Conservation (phyloP, 2,113 vertebrate species). For the Chloropsis hardwickii region DNA sequence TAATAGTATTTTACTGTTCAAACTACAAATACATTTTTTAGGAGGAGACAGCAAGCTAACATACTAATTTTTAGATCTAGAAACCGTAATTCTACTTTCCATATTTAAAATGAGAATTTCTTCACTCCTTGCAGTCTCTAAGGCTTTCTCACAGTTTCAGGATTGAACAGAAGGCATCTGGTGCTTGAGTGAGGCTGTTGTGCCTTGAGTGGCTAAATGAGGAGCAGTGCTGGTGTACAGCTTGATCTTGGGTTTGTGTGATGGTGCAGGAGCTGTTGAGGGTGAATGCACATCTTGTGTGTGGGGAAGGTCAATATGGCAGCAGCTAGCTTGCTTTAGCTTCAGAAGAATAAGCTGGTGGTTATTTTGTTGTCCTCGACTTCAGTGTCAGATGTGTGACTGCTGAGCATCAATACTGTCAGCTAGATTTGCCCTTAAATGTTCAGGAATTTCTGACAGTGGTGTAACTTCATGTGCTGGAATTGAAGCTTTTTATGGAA, state of each 20-base stretch:
- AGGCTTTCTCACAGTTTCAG: not conserved
- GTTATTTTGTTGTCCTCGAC: not conserved
- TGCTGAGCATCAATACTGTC: not conserved
- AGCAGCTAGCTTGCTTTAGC: not conserved
- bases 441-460: not conserved
- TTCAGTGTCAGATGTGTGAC: not conserved
- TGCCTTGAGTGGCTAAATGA: not conserved
- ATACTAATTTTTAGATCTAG: not conserved
- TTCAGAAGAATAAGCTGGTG: not conserved
- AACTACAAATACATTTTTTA: not conserved
- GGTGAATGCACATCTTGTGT: not conserved
- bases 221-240: not conserved
- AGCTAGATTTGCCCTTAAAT: not conserved
- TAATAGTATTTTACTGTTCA: not conserved
- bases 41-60: not conserved
- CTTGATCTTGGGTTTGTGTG: not conserved
- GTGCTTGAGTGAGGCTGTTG: not conserved
- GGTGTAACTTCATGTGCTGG: not conserved
- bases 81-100: not conserved
- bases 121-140: not conserved
- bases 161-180: not conserved
- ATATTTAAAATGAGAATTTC: not conserved
- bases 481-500: not conserved
- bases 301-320: not conserved
- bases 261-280: not conserved